Evolutionary conservation across 2,113 vertebrate genomes (phyloP).

Genomic region (Chionomys nivalis): DNA sequence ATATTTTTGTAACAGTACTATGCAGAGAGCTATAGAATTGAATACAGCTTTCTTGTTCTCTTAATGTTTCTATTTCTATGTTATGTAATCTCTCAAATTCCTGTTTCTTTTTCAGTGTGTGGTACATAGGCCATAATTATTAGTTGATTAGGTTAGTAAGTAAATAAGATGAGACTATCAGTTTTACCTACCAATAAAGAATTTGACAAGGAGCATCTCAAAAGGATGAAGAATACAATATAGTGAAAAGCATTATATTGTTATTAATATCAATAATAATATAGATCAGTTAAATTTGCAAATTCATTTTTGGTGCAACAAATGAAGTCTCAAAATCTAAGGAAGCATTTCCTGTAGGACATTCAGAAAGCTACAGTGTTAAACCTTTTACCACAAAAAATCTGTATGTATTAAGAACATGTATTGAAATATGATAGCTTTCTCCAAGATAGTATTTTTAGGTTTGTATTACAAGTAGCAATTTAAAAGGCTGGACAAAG

Average conservation of each 20-base stretch:
- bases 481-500: not conserved
- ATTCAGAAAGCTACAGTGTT: conserved; percentile 3
- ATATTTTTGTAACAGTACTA: not conserved
- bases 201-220: not conserved
- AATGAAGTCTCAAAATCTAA: conserved; percentile 31
- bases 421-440: not conserved
- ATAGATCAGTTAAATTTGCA: not conserved
- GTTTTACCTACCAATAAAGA: not conserved
- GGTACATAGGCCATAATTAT: not conserved
- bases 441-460: not conserved
- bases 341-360: not conserved
- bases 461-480: not conserved
- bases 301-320: not conserved
- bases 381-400: not conserved
- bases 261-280: not conserved
- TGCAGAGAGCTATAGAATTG: not conserved
- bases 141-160: not conserved
- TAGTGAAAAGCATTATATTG: not conserved
- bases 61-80: not conserved
- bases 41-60: not conserved
- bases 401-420: not conserved
- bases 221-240: not conserved
- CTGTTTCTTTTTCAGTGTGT: not conserved
- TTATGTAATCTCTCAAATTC: not conserved
- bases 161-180: not conserved